A percentile compares a stretch with the other conserved stretches of the same genome.
phyloP scores from a whole-genome alignment of 2,797 vertebrate genomes.

The Lycodopsis pacificus region DNA sequence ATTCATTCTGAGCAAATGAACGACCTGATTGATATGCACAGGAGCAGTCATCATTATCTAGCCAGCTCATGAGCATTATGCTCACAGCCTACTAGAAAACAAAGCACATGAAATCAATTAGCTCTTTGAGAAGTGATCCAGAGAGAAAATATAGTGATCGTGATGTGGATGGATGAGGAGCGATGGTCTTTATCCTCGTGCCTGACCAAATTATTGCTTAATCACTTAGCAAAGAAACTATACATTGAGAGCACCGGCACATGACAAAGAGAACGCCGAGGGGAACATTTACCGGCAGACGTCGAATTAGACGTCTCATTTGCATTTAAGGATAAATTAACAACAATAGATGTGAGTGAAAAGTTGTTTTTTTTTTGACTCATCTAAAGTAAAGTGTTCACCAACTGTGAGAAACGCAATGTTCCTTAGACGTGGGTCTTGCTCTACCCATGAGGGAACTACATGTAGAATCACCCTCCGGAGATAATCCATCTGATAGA shows the following conservation, averaged over 20 bases:
- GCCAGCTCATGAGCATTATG: slow-evolving; percentile 66
- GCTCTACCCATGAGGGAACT: slow-evolving; percentile 28
- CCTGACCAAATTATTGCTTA: slow-evolving; percentile 9
- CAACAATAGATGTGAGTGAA: slow-evolving; percentile 13
- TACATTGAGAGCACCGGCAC: slow-evolving; percentile 13
- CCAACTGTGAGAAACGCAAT: slow-evolving; percentile 26
- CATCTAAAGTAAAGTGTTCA: slow-evolving; percentile 4
- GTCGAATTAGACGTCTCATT: slow-evolving; percentile 44
- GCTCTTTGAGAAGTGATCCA: slow-evolving; percentile 62
- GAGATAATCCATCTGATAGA: slow-evolving; percentile 44
- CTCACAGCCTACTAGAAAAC: slow-evolving; percentile 66
- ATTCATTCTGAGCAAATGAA: slow-evolving; percentile 63
- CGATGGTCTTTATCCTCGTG: slow-evolving; percentile 37
- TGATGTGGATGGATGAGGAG: slow-evolving; percentile 34
- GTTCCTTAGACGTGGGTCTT: slow-evolving; percentile 45
- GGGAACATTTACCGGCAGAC: slow-evolving; percentile 30
- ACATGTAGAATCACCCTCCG: slow-evolving; percentile 19
- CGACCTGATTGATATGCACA: slow-evolving; percentile 66
- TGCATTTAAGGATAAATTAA: slow-evolving; percentile 29
- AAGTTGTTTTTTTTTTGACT: slow-evolving; percentile 11
- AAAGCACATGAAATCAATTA: slow-evolving; percentile 73
- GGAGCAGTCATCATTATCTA: slow-evolving; percentile 68
- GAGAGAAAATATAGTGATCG: slow-evolving; percentile 35
- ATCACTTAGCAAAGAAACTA: slow-evolving; percentile 1
- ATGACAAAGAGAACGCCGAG: slow-evolving; percentile 14